These are phyloP conservation scores for Alca torda DNA, from an alignment of 2,797 vertebrate species.

Conservation along the genomic window DNA sequence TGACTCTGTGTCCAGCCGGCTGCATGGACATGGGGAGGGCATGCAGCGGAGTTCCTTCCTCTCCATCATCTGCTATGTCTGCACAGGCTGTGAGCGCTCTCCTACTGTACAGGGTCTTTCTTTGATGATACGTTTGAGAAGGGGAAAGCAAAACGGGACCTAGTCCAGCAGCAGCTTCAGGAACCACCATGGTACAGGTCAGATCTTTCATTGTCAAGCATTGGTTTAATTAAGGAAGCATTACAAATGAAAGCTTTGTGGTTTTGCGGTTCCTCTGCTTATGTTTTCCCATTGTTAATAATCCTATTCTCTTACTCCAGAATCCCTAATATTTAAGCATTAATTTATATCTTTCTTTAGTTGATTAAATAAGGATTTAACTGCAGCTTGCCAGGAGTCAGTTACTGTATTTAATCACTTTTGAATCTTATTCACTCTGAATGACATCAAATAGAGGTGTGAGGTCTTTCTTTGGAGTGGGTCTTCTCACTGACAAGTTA, in stretches of 20 bases:
- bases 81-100: background rate
- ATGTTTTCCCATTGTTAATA: background rate
- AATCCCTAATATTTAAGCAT: background rate
- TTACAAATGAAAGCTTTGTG: background rate
- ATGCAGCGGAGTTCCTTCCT: background rate
- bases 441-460: slow-evolving; percentile 52
- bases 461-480: slow-evolving; percentile 48
- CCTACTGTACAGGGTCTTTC: background rate
- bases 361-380: background rate
- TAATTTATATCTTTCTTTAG: background rate
- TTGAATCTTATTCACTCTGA: slow-evolving; percentile 3
- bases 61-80: background rate
- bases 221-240: background rate
- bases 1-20: background rate
- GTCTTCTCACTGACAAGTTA: slow-evolving; percentile 27
- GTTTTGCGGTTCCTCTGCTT: background rate
- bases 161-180: background rate
- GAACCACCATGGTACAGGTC: background rate
- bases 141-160: background rate
- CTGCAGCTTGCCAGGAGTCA: background rate
- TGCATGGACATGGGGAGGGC: rapidly evolving
- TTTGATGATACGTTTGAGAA: rapidly evolving
- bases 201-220: background rate
- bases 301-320: background rate
- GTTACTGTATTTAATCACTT: background rate